Evolutionary conservation across 1,140 invertebrate genomes (phyloP), one percentile per base, ranked within the genome.

Genomic region (Diploscapter pachys): DNA sequence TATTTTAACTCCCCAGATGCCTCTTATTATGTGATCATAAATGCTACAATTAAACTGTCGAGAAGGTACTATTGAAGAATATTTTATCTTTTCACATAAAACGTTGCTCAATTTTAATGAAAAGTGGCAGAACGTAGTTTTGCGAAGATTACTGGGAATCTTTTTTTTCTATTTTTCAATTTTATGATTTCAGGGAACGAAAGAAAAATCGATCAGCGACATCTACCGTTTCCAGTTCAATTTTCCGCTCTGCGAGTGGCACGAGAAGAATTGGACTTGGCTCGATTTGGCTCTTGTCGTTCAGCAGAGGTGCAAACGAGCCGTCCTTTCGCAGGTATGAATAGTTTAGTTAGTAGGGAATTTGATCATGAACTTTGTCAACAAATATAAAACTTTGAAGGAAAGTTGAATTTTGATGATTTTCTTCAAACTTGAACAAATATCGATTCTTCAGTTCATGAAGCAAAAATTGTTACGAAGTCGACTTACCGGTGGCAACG

Each of bases 241-340:
- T 4, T 92, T 99, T 84, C 95, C 95, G 0, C 96, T 94, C 0
- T 88, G 98, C 64, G 96, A 99, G 86, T 98, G 97, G 87, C 96
- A 98, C 86, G 97, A 98, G 87, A 93, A 95, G 63, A 98, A 96
- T 8, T 99, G 96, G 96, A 98, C 95, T 0, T 99, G 96, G 96
- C 89, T 98, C n/a, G 96, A 99, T 88, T 88, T 99, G 67, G 87
- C 97, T 52, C 88, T 98, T 82, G 94, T 94, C 4, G 93, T 98
- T 87, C 96, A 97, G 87, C 94, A 91, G 82, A 93, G 96, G 81
- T 95, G 92, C 63, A 91, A 94, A 80, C 89, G 91, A 75, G 93
- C 95, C 51, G 92, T 98, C 70, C 86, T 98, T 6, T 92, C 92
- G 50, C 93, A 68, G 66, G 66, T 68, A 50, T 31, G 31, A 31